These are phyloP conservation scores for Hylomyscus alleni DNA, from an alignment of 2,797 vertebrate species.

Conservation along the genomic window DNA sequence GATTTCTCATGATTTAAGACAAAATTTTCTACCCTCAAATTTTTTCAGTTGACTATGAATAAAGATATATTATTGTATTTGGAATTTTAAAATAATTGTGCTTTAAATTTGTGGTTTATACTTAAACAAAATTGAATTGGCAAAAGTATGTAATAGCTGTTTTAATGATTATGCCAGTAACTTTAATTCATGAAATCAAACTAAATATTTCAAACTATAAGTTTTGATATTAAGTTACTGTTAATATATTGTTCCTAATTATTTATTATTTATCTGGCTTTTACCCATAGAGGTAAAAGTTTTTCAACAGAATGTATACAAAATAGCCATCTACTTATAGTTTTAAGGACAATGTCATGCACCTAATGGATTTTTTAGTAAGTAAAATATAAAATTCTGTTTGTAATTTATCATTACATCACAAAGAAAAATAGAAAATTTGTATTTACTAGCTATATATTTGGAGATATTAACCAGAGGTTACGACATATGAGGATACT, in stretches of 20 bases:
- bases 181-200: background rate
- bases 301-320: background rate
- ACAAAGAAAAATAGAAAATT: constrained; percentile 41
- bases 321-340: background rate
- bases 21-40: background rate
- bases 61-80: background rate
- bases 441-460: background rate
- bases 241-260: background rate
- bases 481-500: background rate
- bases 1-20: background rate
- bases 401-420: constrained; percentile 39
- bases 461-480: constrained; percentile 5
- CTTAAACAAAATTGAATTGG: background rate
- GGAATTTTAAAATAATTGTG: background rate
- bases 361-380: background rate
- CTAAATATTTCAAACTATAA: constrained; percentile 7
- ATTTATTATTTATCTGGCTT: background rate
- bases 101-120: background rate
- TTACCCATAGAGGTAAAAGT: background rate
- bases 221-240: background rate
- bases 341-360: background rate
- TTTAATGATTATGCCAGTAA: background rate
- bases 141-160: background rate
- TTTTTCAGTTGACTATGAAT: background rate
- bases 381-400: constrained; percentile 21